Evolutionary conservation across 2,113 vertebrate genomes (phyloP), one percentile per base, ranked within the genome.

Genomic region (Lepidothrix coronata): DNA sequence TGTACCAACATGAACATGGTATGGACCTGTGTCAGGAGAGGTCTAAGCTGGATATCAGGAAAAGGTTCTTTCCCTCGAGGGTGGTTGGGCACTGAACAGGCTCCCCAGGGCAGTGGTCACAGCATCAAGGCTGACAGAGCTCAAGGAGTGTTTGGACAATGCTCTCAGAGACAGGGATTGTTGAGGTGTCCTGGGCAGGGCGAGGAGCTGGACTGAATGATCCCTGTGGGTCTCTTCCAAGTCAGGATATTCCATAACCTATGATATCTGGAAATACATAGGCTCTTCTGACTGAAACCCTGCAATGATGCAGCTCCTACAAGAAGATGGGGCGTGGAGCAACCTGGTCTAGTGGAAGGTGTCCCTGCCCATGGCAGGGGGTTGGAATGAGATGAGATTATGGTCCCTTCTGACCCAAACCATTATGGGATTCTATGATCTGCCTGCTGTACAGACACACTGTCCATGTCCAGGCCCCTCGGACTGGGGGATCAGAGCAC

Each of bases 401-500:
- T 11, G 13, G 10, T 35, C 22, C 57, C 57, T 35, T 24, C 14
- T 4, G 4, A 23, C n/a, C 57, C n/a, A 59, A 24, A 59, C 57
- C 22, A 10, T 16, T 35, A 8, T 16, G 14, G n/a, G 22, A 59
- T 35, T 35, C n/a, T 16, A 3, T 35, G 57, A 24, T 5, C n/a
- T 59, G n/a, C 22, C 14, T 24, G 4, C 15, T 41, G 33, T 35
- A 19, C 1, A 2, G 2, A 13, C 48, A 7, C 3, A 3, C 20
- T 6, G 27, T 30, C 23, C 65, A 21, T 2, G 4, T 9, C 35
- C 10, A 0, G 3, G 4, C 3, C 20, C 12, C 35, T 8, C 6
- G 11, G 37, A 27, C 5, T 0, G 3, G 18, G 27, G 11, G 5
- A 58, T n/a, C 7, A 1, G 55, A 58, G 33, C 21, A 58, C 33